These are phyloP conservation scores for Diphyllodes magnificus DNA, from an alignment of 2,113 vertebrate genomes.

Conservation along the genomic window DNA sequence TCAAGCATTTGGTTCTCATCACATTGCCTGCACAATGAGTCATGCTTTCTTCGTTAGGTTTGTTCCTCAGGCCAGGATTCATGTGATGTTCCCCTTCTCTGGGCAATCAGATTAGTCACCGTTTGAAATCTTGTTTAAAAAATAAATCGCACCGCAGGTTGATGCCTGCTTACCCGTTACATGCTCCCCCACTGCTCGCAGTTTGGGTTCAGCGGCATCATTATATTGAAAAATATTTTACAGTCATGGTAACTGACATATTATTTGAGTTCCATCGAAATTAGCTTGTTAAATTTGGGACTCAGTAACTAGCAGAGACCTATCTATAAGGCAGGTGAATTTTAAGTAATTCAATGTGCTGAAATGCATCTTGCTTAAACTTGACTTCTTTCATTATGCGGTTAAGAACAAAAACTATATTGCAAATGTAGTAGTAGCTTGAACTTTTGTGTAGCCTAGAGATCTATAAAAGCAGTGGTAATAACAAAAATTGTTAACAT, in stretches of 20 bases:
- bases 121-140: constrained; percentile 34
- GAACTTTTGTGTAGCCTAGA: neutral
- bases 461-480: neutral
- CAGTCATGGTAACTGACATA: neutral
- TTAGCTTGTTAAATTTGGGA: neutral
- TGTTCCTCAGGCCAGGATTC: constrained; percentile 37
- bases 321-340: neutral
- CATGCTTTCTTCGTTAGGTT: constrained; percentile 15
- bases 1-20: constrained; percentile 45
- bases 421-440: neutral
- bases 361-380: neutral
- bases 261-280: neutral
- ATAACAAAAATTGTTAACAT: neutral
- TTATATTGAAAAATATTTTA: neutral
- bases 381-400: neutral
- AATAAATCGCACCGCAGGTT: neutral
- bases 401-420: neutral
- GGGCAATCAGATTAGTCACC: constrained; percentile 25
- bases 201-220: neutral
- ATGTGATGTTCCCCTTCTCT: constrained; percentile 23
- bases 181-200: neutral
- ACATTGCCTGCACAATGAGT: constrained; percentile 34
- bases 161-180: neutral
- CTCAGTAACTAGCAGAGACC: neutral
- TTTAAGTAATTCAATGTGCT: neutral